Percentiles rank a stretch among this genome's conserved stretches.
phyloP scores from a whole-genome alignment of 2,113 vertebrate genomes.

The Hippoglossus stenolepis region DNA sequence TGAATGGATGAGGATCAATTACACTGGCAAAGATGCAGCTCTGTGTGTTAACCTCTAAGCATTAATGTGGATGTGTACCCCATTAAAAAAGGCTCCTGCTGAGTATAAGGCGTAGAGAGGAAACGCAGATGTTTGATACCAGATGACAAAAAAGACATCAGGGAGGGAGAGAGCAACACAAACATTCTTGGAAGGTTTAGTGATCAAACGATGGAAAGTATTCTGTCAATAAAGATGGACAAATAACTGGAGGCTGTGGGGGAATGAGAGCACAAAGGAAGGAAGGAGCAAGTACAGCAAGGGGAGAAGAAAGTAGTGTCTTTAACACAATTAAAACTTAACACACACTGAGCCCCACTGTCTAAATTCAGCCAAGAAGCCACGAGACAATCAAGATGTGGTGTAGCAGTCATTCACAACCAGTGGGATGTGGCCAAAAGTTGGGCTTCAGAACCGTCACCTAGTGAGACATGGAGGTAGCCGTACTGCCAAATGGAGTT shows the following conservation, averaged over 20 bases:
- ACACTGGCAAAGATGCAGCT: slow-evolving; percentile 12
- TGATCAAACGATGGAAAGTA: slow-evolving; percentile 14
- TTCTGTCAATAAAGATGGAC: slow-evolving; percentile 3
- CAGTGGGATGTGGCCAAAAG: not conserved
- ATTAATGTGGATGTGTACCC: slow-evolving; percentile 34
- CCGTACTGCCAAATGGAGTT: not conserved
- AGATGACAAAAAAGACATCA: not conserved
- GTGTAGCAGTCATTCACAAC: not conserved
- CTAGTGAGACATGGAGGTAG: not conserved
- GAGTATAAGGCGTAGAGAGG: slow-evolving; percentile 7
- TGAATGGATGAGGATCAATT: slow-evolving; percentile 34
- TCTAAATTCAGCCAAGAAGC: slow-evolving; percentile 24
- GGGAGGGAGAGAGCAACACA: slow-evolving; percentile 25
- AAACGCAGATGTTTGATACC: slow-evolving; percentile 1
- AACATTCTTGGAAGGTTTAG: slow-evolving; percentile 22
- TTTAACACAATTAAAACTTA: slow-evolving; percentile 15
- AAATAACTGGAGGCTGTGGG: slow-evolving; percentile 2
- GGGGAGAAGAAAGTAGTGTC: not conserved
- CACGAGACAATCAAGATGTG: not conserved
- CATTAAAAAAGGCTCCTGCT: slow-evolving; percentile 42
- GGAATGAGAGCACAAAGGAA: not conserved
- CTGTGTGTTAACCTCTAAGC: slow-evolving; percentile 34
- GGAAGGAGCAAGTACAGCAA: not conserved
- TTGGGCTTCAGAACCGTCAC: not conserved
- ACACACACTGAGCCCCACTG: not conserved